phyloP scores from a whole-genome alignment of 2,797 vertebrate genomes.

The Cyprinodon diabolis region DNA sequence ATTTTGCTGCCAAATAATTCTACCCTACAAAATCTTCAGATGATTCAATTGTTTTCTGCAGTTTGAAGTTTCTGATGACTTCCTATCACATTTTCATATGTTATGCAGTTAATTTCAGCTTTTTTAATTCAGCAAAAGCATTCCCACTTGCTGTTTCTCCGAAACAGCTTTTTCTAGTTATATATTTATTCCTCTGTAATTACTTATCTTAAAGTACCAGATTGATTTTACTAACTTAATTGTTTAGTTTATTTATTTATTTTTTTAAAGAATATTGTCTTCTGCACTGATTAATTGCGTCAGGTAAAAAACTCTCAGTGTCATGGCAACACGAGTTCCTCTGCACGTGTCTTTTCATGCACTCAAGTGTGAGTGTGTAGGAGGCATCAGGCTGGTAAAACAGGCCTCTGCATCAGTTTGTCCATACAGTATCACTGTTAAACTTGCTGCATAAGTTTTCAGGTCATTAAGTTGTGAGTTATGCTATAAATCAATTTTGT shows the following conservation, averaged over 20 bases:
- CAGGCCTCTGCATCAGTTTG: conserved; percentile 11
- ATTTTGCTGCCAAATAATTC: no score
- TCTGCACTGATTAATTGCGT: conserved; percentile 11
- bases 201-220: neutral
- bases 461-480: conserved; percentile 13
- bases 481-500: neutral
- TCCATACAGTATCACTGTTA: conserved; percentile 3
- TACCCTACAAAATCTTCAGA: no score
- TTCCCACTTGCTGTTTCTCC: no score
- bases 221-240: neutral
- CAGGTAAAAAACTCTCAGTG: conserved; percentile 22
- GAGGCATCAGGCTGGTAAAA: conserved; percentile 45
- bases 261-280: neutral
- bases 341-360: conserved; percentile 39
- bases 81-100: no score
- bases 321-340: conserved; percentile 53
- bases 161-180: no score
- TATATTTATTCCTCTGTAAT: neutral
- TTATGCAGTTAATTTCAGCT: no score
- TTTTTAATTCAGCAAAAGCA: no score
- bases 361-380: conserved; percentile 54
- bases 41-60: no score
- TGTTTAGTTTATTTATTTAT: conserved; percentile 6
- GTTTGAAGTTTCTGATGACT: no score
- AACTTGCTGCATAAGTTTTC: conserved; percentile 7